These are phyloP conservation scores for Pagetopsis macropterus DNA, from an alignment of 2,797 vertebrate genomes.

Conservation along the genomic window DNA sequence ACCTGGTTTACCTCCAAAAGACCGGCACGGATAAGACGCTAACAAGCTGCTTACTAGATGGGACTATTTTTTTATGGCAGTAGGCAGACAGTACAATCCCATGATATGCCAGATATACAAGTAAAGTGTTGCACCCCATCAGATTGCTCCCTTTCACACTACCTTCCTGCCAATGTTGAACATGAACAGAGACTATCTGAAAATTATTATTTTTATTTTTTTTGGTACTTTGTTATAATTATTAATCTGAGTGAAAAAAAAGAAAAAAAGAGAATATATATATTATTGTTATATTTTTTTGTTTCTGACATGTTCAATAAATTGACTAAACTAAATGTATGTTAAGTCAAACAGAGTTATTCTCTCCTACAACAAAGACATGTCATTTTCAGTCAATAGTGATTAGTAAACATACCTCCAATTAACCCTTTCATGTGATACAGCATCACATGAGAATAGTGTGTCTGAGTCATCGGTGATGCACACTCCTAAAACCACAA, in stretches of 20 bases:
- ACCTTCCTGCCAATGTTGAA: not conserved
- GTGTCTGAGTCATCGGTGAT: constrained; percentile 30
- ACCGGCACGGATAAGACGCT: constrained; percentile 10
- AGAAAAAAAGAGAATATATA: no score
- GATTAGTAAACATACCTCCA: constrained; percentile 20
- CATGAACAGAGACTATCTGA: no score
- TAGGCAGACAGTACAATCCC: not conserved
- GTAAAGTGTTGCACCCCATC: not conserved
- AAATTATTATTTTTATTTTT: no score
- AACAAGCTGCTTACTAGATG: constrained; percentile 38
- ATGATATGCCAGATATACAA: not conserved
- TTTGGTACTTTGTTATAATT: no score
- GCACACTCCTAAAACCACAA: constrained; percentile 18
- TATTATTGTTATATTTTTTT: no score
- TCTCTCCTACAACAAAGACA: not conserved
- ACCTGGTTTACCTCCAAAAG: constrained; percentile 41
- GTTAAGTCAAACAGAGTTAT: not conserved
- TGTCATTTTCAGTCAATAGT: not conserved
- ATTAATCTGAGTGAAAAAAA: no score
- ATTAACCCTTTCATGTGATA: constrained; percentile 6
- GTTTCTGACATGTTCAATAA: no score
- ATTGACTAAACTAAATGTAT: no score
- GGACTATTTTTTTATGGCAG: not conserved
- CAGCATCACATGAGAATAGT: constrained; percentile 8
- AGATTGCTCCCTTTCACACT: not conserved